Conservation (phyloP, 23 tunicate species). For the Trididemnum nubilum region DNA sequence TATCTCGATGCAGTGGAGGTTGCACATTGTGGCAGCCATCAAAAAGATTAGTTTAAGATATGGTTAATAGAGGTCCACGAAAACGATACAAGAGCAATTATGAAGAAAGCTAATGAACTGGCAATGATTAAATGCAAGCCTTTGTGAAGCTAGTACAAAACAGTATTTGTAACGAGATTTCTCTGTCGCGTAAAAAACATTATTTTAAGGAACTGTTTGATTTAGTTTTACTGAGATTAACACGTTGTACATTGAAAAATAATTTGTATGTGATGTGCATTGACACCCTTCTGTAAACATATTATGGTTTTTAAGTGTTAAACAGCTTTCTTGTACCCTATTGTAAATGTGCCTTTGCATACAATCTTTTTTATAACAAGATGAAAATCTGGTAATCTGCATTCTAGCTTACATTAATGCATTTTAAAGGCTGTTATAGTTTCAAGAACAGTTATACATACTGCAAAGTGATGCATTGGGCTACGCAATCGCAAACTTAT, state of each 20-base stretch:
- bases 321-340: slow-evolving; percentile 16
- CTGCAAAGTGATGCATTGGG: slow-evolving; percentile 24
- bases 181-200: slow-evolving; percentile 20
- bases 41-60: slow-evolving; percentile 27
- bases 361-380: slow-evolving; percentile 13
- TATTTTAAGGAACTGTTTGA: slow-evolving; percentile 21
- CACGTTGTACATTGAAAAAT: slow-evolving; percentile 21
- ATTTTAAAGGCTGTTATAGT: slow-evolving; percentile 24
- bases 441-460: slow-evolving; percentile 14
- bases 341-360: slow-evolving; percentile 24
- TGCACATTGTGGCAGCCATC: slow-evolving; percentile 34
- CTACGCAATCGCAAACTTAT: too few species aligned
- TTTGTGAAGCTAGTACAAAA: slow-evolving; percentile 27
- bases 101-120: slow-evolving; percentile 27
- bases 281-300: slow-evolving; percentile 17
- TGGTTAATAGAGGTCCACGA: slow-evolving; percentile 24
- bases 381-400: slow-evolving; percentile 22
- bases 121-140: slow-evolving; percentile 27
- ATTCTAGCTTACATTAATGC: slow-evolving; percentile 9
- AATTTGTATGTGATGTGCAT: slow-evolving; percentile 20
- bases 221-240: slow-evolving; percentile 22
- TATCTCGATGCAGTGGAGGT: slow-evolving; percentile 22
- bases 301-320: slow-evolving; percentile 17
- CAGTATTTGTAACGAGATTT: slow-evolving; percentile 21
- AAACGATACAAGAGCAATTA: slow-evolving; percentile 21